Evolutionary conservation across 2,797 vertebrate genomes (phyloP).

Genomic region (Garrulus glandarius): DNA sequence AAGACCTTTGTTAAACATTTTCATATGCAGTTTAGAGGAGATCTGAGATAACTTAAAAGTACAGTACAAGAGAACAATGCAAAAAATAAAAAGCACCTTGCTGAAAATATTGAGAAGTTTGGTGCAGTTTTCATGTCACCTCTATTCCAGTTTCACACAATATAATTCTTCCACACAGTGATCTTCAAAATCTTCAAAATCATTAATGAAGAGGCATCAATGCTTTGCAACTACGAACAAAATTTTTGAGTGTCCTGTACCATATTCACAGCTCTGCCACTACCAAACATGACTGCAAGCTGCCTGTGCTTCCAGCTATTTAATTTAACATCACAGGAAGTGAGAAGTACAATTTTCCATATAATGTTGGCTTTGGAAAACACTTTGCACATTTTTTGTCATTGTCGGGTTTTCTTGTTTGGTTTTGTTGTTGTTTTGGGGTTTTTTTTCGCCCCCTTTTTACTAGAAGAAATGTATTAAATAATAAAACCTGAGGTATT

Average conservation of each 20-base stretch:
- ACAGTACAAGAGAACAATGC: background rate
- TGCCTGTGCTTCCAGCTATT: background rate
- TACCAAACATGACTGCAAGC: background rate
- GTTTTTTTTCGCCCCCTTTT: rapidly evolving
- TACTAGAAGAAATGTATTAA: background rate
- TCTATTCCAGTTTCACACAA: background rate
- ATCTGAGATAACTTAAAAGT: background rate
- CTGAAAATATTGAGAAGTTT: background rate
- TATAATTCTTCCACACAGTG: background rate
- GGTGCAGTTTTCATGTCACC: background rate
- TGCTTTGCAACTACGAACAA: background rate
- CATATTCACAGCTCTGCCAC: background rate
- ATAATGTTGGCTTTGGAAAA: background rate
- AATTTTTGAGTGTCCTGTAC: background rate
- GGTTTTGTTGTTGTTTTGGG: background rate
- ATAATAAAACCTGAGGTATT: background rate
- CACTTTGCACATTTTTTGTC: background rate
- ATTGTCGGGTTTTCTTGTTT: background rate
- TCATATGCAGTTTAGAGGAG: background rate
- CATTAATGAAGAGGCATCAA: background rate
- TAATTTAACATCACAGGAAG: background rate
- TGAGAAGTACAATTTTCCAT: background rate
- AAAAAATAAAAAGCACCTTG: background rate
- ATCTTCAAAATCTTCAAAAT: background rate
- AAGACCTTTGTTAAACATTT: background rate